These are phyloP conservation scores for Psittacula cyanocephala DNA, from an alignment of 2,113 vertebrate genomes.

Conservation along the genomic window DNA sequence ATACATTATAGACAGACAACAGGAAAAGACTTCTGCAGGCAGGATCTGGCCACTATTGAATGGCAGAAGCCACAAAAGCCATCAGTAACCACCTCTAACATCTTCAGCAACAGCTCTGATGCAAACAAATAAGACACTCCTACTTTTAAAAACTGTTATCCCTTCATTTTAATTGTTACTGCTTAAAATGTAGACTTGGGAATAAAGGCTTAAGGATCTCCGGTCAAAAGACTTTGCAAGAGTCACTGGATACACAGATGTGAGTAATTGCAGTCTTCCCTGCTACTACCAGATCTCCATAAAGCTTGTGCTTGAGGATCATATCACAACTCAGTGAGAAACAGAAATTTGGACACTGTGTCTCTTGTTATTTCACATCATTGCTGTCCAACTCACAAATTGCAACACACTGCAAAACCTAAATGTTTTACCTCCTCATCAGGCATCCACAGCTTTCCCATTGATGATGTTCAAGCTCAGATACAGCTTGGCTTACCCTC, in stretches of 20 bases:
- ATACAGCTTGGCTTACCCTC: not conserved
- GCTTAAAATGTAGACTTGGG: not conserved
- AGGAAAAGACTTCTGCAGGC: not conserved
- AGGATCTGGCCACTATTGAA: not conserved
- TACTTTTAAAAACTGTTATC: not conserved
- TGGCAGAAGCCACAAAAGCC: not conserved
- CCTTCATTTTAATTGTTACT: not conserved
- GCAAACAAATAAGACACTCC: not conserved
- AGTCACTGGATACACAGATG: not conserved
- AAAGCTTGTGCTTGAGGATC: not conserved
- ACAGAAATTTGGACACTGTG: not conserved
- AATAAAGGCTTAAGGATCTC: not conserved
- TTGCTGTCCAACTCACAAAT: accelerated
- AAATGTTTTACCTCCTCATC: not conserved
- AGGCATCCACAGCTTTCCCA: not conserved
- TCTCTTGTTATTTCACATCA: not conserved
- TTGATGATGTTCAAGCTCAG: not conserved
- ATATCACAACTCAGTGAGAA: not conserved
- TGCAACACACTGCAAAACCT: not conserved
- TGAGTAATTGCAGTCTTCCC: not conserved
- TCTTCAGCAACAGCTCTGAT: not conserved
- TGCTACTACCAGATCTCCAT: not conserved
- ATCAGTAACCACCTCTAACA: not conserved
- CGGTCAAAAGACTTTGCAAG: not conserved
- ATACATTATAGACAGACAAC: not conserved